Percentiles rank a stretch among this genome's conserved stretches.
Conservation (phyloP, 2,113 vertebrate species). For the Muntiacus reevesi region DNA sequence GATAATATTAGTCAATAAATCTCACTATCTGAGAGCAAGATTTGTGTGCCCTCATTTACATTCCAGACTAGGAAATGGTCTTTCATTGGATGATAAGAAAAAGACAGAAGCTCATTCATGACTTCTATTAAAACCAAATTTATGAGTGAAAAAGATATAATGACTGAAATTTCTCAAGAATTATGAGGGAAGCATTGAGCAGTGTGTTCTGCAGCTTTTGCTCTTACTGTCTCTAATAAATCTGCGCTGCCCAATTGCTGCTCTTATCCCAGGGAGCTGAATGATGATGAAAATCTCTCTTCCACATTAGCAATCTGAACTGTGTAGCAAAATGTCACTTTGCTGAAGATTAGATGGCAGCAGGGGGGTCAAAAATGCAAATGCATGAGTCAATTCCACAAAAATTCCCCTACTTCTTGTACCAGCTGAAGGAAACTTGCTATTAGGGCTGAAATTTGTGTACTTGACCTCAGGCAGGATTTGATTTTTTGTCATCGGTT, state of each 20-base stretch:
- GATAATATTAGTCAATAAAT: background rate
- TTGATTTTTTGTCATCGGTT: background rate
- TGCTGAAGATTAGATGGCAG: background rate
- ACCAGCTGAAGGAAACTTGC: background rate
- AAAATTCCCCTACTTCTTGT: background rate
- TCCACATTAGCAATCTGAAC: background rate
- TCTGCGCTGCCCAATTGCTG: background rate
- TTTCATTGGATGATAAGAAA: conserved; percentile 33
- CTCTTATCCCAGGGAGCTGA: background rate
- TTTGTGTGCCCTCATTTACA: conserved; percentile 11
- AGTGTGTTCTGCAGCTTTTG: background rate
- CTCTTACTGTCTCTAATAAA: conserved; percentile 33
- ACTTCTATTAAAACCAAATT: conserved; percentile 54
- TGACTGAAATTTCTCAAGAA: conserved; percentile 47
- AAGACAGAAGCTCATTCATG: background rate
- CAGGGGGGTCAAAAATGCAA: background rate
- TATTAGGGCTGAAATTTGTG: background rate
- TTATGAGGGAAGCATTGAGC: background rate
- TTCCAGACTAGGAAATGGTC: background rate
- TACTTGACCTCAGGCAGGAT: background rate
- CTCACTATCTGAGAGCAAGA: background rate
- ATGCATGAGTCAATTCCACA: background rate
- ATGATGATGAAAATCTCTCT: background rate
- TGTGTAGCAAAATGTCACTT: background rate
- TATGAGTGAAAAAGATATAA: conserved; percentile 39